Evolutionary conservation across 2,113 vertebrate species (phyloP).

Genomic region (Bostrychus sinensis): DNA sequence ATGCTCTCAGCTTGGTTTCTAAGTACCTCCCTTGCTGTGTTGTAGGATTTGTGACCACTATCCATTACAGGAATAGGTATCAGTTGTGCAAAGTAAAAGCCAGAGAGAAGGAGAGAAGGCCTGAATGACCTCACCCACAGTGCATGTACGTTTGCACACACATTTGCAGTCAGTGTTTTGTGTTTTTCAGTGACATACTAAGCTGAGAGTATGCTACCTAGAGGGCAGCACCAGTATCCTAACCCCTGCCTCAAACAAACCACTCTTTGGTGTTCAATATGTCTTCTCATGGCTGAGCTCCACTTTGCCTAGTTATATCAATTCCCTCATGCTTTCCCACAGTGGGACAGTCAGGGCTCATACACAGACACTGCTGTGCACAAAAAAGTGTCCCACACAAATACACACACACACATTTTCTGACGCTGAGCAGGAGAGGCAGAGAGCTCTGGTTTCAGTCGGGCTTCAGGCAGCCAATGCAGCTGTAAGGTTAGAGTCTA

Average conservation of each 20-base stretch:
- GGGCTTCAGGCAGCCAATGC: conserved; percentile 61
- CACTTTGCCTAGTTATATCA: conserved; percentile 63
- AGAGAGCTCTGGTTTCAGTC: conserved; percentile 79
- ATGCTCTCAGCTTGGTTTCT: conserved; percentile 31
- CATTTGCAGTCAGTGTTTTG: conserved; percentile 29
- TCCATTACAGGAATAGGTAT: conserved; percentile 60
- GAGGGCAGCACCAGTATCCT: conserved; percentile 66
- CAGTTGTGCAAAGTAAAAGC: conserved; percentile 44
- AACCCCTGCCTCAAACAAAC: conserved; percentile 25
- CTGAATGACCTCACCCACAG: conserved; percentile 41
- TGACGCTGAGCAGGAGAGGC: conserved; percentile 62
- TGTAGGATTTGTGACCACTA: conserved; percentile 50
- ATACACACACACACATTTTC: conserved; percentile 48
- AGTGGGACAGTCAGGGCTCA: conserved; percentile 47
- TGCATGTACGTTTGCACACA: conserved; percentile 16
- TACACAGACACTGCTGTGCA: conserved; percentile 37
- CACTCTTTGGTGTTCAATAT: conserved; percentile 24
- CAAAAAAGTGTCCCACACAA: conserved; percentile 37
- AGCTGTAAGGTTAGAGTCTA: conserved; percentile 61
- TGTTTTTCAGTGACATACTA: conserved; percentile 46
- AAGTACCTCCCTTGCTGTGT: conserved; percentile 20
- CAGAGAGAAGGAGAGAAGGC: conserved; percentile 26
- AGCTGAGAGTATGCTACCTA: conserved; percentile 58
- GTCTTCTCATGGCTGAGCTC: conserved; percentile 33
- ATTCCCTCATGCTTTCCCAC: conserved; percentile 59